Evolutionary conservation across 2,888 invertebrate species (phyloP), one percentile per base, ranked within the genome.

Genomic region (Andrena trimmerana): DNA sequence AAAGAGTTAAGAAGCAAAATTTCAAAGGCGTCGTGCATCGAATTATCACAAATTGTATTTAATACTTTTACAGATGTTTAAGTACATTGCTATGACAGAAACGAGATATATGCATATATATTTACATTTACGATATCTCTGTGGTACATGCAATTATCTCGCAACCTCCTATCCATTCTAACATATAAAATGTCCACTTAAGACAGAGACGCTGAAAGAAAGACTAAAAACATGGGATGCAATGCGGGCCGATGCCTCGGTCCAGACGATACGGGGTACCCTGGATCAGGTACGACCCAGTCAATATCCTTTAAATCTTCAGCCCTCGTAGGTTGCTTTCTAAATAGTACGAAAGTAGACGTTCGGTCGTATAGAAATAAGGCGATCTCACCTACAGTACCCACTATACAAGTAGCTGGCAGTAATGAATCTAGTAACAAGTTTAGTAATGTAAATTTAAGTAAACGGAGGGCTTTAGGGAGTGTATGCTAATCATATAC

Each of bases 221-320:
- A 93, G 91, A 90, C 91, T 92, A 93, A 92, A 93, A 93, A 92
- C 93, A 93, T 93, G 93, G 93, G 93, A 93, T 93, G 93, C 93
- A 93, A 93, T 93, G 90, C 91, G 92, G 93, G 93, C 92, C 92
- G 92, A 92, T 92, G 93, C 93, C 92, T 93, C 92, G 93, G 93
- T 93, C 92, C 93, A 92, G 92, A 93, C 93, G 92, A 93, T 93
- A 93, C 93, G 88, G 93, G 93, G 92, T 92, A 93, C 92, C 93
- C 93, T 93, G 93, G 93, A 93, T 92, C 93, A 93, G 93, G 93
- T 93, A 93, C 92, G 93, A 93, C 92, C 93, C 93, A 93, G 92
- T 91, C 90, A 91, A 91, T 92, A 92, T 92, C 92, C 92, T 91
- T 91, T 91, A 91, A 92, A 89, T 91, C 89, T 91, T 91, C 89